These are phyloP conservation scores for Cladopsammia gracilis DNA, from an alignment of 64 coral and sea anemone species.

Conservation along the genomic window DNA sequence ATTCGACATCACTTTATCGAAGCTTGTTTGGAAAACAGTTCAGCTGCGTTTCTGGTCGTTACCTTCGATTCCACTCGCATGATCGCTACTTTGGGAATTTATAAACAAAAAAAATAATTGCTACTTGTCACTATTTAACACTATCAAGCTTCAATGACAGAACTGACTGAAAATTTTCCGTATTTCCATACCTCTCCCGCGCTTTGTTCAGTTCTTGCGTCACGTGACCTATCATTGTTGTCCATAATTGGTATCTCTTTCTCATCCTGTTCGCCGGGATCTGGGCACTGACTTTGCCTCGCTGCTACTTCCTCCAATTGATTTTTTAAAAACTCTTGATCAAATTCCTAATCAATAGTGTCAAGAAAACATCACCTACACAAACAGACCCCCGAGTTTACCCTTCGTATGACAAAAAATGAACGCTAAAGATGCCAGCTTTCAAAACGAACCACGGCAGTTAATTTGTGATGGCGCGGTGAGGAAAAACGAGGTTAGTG, in stretches of 20 bases:
- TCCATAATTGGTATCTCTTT: constrained; percentile 4
- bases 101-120: too few relatives aligned
- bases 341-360: not conserved
- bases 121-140: not conserved
- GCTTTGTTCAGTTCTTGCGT: not conserved
- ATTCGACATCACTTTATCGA: too few relatives aligned
- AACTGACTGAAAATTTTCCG: too few relatives aligned
- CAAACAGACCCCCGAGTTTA: not conserved
- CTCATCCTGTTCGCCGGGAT: not conserved
- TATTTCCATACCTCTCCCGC: not conserved
- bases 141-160: too few relatives aligned
- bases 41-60: too few relatives aligned
- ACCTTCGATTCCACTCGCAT: too few relatives aligned
- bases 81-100: too few relatives aligned
- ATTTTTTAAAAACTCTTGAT: constrained; percentile 1
- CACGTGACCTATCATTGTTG: not conserved
- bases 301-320: not conserved
- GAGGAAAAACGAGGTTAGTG: too few relatives aligned
- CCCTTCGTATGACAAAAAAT: not conserved
- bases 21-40: too few relatives aligned
- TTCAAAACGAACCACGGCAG: too few relatives aligned
- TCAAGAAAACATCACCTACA: not conserved
- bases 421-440: too few relatives aligned
- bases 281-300: not conserved
- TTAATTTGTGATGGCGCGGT: too few relatives aligned